phyloP scores from a whole-genome alignment of 2,113 vertebrate species.

The Centropus bengalensis region DNA sequence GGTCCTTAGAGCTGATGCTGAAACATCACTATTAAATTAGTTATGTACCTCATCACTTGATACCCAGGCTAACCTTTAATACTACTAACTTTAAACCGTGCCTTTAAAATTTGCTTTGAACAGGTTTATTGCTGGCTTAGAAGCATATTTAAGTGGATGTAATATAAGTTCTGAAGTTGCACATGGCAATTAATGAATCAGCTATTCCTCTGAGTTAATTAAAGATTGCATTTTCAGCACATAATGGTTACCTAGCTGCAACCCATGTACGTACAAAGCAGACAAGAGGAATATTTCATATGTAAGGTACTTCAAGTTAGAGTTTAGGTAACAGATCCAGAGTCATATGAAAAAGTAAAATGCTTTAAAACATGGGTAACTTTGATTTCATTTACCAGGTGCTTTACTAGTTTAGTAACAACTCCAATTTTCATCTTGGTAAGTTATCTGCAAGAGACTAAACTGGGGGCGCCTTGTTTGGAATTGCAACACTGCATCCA shows the following conservation, averaged over 20 bases:
- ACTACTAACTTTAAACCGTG: background rate
- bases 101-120: background rate
- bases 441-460: background rate
- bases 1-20: background rate
- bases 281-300: background rate
- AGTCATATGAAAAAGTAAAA: background rate
- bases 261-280: background rate
- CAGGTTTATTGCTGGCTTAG: background rate
- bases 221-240: slow-evolving; percentile 9
- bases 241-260: slow-evolving; percentile 30
- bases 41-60: background rate
- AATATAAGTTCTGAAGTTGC: slow-evolving; percentile 8
- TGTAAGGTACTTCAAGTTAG: background rate
- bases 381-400: background rate
- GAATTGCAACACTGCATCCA: background rate
- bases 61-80: background rate
- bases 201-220: slow-evolving; percentile 34
- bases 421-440: background rate
- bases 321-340: background rate
- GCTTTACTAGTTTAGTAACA: background rate
- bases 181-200: slow-evolving; percentile 39
- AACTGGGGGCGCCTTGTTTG: background rate
- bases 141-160: background rate
- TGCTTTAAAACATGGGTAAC: background rate
- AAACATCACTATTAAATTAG: background rate